phyloP scores from a whole-genome alignment of 1,140 invertebrate genomes.

The Acromyrmex heyeri region DNA sequence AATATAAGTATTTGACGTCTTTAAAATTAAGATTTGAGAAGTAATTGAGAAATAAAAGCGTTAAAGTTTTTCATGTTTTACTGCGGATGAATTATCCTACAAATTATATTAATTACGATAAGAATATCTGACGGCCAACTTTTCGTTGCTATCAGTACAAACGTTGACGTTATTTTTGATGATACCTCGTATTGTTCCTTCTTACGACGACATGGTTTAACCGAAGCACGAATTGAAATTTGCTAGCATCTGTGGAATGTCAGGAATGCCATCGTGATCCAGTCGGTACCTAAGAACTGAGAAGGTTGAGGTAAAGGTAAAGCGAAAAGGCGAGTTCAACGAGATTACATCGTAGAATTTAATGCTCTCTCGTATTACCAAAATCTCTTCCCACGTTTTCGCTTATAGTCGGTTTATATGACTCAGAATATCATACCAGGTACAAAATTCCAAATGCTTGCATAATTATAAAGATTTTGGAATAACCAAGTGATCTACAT shows the following conservation, averaged over 20 bases:
- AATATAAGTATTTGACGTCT: neutral
- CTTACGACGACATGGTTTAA: conserved; percentile 40
- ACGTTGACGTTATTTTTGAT: conserved; percentile 22
- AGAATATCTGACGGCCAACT: neutral
- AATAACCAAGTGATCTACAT: too few species aligned
- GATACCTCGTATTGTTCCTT: conserved; percentile 8
- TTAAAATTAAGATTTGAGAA: neutral
- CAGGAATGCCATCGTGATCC: conserved; percentile 52
- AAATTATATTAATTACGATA: conserved; percentile 8
- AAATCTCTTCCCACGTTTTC: conserved; percentile 35
- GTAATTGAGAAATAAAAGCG: neutral
- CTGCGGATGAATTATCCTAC: too few species aligned
- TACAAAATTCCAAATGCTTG: neutral
- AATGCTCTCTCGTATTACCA: conserved; percentile 30
- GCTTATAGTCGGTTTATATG: conserved; percentile 2
- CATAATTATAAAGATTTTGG: neutral
- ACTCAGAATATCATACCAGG: neutral
- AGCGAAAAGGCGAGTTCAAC: conserved; percentile 57
- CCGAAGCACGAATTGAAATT: conserved; percentile 60
- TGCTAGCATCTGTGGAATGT: conserved; percentile 50
- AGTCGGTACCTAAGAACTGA: conserved; percentile 39
- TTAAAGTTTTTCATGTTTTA: neutral
- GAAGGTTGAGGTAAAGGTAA: conserved; percentile 27
- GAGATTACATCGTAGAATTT: conserved; percentile 61
- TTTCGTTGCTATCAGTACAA: conserved; percentile 5